Evolutionary conservation across 2,888 invertebrate species (phyloP).

Genomic region (Mimumesa dahlbomi): DNA sequence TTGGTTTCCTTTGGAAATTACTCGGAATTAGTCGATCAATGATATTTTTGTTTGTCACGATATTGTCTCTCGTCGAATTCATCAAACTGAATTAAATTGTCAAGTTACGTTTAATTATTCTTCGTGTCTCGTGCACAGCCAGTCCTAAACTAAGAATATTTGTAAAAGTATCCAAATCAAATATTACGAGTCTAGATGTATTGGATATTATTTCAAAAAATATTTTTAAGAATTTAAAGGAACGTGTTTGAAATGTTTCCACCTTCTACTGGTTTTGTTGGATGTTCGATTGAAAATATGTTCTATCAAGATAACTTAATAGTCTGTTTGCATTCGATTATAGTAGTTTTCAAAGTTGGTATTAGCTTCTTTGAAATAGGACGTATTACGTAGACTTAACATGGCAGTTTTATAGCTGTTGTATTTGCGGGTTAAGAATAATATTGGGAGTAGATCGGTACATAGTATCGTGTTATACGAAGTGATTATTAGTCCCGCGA

Average conservation of each 20-base stretch:
- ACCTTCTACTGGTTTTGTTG: no score
- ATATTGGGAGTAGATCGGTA: slow-evolving; percentile 51
- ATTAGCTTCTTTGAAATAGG: slow-evolving; percentile 34
- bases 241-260: no score
- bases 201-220: no score
- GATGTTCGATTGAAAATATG: no score
- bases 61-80: no score
- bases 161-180: no score
- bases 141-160: no score
- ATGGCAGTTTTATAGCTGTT: slow-evolving; percentile 9
- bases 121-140: slow-evolving; percentile 1
- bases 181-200: no score
- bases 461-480: slow-evolving; percentile 29
- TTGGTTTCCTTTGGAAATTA: background rate
- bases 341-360: slow-evolving; percentile 3
- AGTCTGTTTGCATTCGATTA: slow-evolving; percentile 32
- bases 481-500: slow-evolving; percentile 47
- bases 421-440: slow-evolving; percentile 46
- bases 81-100: no score
- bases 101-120: slow-evolving; percentile 21
- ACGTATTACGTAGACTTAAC: slow-evolving; percentile 28
- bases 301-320: no score
- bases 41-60: slow-evolving; percentile 28
- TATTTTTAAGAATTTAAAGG: no score
- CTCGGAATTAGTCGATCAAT: slow-evolving; percentile 14